Base-by-base conservation (phyloP, 2,113 vertebrate species). In the Pterocles orientalis region DNA sequence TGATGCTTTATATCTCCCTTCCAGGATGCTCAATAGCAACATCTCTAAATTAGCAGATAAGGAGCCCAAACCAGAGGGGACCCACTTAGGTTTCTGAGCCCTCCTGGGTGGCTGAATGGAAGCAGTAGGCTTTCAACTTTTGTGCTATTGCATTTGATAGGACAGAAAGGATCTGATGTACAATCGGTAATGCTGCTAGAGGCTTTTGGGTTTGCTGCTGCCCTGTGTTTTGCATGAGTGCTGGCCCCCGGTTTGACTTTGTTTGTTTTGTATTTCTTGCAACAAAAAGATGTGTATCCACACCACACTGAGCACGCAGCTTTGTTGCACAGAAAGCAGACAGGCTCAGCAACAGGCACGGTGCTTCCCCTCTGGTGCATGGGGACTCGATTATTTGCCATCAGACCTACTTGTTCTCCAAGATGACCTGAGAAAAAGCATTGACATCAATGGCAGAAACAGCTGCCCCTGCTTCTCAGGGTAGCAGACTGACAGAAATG, bases 21-120 rank as follows among this genome's bases (percentile, higher is more conserved):
- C 4, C 1, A 0, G 0, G 24, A 88, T n/a, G 66, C 9, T 65
- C 45, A 76, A 39, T 0, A 88, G 25, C 57, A 75, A 51, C n/a
- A 33, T n/a, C 29, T 66, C 50, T 53, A 66, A 77, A 76, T 69
- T 15, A 82, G 36, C 14, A 86, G 50, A 57, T 20, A 53, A 57
- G 41, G 33, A 73, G 28, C 18, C 60, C 28, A 39, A 89, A 76
- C 3, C 72, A 71, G 48, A 93, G 39, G 17, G 43, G 36, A n/a
- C 25, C 34, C 47, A 39, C 43, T 51, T 56, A 18, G 1, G 4
- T 15, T 83, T 51, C 6, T 0, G 57, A 68, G 53, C 26, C 43
- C 25, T 65, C 36, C 18, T 12, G 7, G 9, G 34, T 33, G 15
- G 26, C 43, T 11, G 21, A 28, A 41, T 2, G 3, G 53, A 87